These are phyloP conservation scores for Litocranius walleri DNA, from an alignment of 2,113 vertebrate genomes.

Conservation along the genomic window DNA sequence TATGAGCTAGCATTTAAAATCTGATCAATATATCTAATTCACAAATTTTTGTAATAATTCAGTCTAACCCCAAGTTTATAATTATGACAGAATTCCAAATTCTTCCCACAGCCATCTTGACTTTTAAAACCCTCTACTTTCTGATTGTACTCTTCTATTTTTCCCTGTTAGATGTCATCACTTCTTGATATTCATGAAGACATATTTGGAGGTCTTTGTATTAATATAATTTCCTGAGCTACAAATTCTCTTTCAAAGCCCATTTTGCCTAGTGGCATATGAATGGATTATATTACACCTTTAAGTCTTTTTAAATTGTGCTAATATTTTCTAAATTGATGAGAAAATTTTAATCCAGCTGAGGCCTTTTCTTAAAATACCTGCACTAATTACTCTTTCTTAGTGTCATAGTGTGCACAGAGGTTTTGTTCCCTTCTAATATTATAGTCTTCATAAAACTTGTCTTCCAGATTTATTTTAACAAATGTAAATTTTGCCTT, in stretches of 20 bases:
- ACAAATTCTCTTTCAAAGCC: background rate
- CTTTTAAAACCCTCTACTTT: background rate
- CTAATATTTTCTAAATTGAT: conserved; percentile 24
- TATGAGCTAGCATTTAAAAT: background rate
- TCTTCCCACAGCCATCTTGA: background rate
- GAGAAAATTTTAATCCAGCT: conserved; percentile 11
- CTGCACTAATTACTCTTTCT: background rate
- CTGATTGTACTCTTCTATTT: background rate
- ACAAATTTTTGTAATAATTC: background rate
- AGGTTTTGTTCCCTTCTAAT: background rate
- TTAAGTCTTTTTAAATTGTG: conserved; percentile 37
- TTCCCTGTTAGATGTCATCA: background rate
- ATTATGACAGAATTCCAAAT: background rate
- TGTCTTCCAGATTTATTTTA: background rate
- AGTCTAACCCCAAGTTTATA: background rate
- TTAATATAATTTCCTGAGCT: background rate
- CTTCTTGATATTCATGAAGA: background rate
- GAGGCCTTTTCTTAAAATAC: conserved; percentile 12
- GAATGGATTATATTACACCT: background rate
- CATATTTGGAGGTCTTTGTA: background rate
- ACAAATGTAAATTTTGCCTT: background rate
- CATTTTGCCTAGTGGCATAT: background rate
- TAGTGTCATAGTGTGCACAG: background rate
- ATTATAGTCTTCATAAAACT: background rate
- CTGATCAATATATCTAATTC: background rate